Evolutionary conservation across 2,113 vertebrate species (phyloP), one percentile per base, ranked within the genome.

Genomic region (Pterophyllum scalare): DNA sequence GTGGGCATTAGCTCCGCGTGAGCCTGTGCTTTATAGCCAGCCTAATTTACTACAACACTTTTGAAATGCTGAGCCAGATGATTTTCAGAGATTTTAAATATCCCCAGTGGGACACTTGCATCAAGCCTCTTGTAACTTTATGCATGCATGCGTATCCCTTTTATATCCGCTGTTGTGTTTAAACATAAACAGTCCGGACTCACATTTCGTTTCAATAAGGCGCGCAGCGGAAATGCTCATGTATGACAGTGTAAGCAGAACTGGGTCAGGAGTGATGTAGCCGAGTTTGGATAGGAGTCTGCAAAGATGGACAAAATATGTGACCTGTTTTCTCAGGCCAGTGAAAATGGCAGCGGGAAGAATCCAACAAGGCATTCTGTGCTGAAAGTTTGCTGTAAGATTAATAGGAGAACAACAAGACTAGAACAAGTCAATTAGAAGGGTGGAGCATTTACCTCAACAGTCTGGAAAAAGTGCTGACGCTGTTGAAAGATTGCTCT

Each of bases 81-180:
- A 81, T 90, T 93, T 91, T 81, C 86, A 76, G 76, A 43, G 82
- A 87, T 91, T 92, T 87, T 92, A 89, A 89, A 91, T 92, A 83
- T 74, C 81, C 91, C 84, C 87, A 0, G 62, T 77, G 92, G 91
- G 87, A 86, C 77, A 40, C 78, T 90, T 49, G 61, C 75, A 87
- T 82, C 64, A 15, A 81, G 83, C 67, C 72, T 82, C 57, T 40
- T 83, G 64, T 83, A 76, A 58, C 57, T 82, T 75, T 28, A 62
- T 83, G 75, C 57, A 82, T 74, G 60, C 70, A 35, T 77, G 6
- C 24, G 8, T 35, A 75, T 78, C 22, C 62, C 70, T 90, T 78
- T 85, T 72, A 74, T 64, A 75, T 87, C 54, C 62, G 52, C 64
- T 54, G 59, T 28, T 70, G 79, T 61, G 81, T 82, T 88, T 88